phyloP scores from a whole-genome alignment of 2,888 invertebrate genomes.

The Dusona sp. region DNA sequence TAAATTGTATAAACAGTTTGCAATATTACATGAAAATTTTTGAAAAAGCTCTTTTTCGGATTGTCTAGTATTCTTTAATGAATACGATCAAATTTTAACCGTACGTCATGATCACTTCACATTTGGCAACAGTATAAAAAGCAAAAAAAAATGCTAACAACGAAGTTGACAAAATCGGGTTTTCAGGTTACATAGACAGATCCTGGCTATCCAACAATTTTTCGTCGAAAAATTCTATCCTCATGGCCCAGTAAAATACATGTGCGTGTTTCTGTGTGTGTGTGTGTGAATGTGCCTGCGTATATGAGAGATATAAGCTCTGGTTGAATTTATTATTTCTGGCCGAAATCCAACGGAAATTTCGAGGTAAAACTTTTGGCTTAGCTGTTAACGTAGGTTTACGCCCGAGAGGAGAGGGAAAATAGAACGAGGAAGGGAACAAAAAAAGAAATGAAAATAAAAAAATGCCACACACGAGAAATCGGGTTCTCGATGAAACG shows the following conservation, averaged over 20 bases:
- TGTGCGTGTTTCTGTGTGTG: conserved; percentile 1
- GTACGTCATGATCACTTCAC: conserved; percentile 2
- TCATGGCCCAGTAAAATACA: conserved; percentile 14
- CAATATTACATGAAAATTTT: not conserved
- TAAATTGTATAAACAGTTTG: not conserved
- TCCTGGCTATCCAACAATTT: conserved; percentile 35
- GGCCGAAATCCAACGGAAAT: conserved; percentile 67
- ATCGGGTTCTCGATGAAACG: conserved; percentile 8
- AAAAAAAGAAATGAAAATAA: conserved; percentile 47
- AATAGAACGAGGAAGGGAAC: conserved; percentile 54
- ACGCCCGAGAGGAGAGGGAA: conserved; percentile 54
- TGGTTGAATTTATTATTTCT: conserved; percentile 71
- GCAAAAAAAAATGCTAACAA: not conserved
- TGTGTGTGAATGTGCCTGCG: conserved; percentile 27
- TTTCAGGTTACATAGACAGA: conserved; percentile 27
- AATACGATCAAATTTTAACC: not conserved
- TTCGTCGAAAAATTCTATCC: conserved; percentile 36
- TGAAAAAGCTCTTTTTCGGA: not conserved
- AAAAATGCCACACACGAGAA: not conserved
- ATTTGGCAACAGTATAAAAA: not conserved
- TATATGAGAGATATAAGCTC: conserved; percentile 60
- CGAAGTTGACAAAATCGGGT: conserved; percentile 26
- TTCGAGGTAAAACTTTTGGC: conserved; percentile 71
- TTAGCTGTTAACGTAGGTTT: conserved; percentile 67
- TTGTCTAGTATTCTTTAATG: not conserved